Evolutionary conservation across 2,113 vertebrate species (phyloP), one percentile per base, ranked within the genome.

Genomic region (Eclectus roratus): DNA sequence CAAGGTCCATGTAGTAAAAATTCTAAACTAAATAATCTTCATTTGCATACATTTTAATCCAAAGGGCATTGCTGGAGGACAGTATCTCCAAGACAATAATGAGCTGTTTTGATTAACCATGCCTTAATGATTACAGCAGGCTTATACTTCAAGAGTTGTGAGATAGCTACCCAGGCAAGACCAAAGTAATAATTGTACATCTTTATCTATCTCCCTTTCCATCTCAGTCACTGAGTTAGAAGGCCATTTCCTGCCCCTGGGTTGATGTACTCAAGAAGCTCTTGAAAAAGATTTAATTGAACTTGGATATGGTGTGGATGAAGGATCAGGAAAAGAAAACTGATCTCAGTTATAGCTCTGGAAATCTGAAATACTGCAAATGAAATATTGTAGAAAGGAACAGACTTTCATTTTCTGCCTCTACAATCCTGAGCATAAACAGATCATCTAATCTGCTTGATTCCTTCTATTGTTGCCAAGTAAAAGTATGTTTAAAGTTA

Each of bases 11-110:
- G 8, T 82, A 91, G 77, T 84, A 95, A 97, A 95, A 80, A 24
- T 55, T 93, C 29, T 91, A 94, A 97, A 96, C 96, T 91, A 97
- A 97, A 95, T 82, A 97, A 95, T 68, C 78, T 74, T 93, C 43
- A 96, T 97, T 97, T 97, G 66, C 96, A 95, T 95, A 84, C 23
- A 85, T 69, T 95, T 94, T 58, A 70, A 70, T 91, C 88, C 73
- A 95, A 95, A 95, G 96, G 95, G 64, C 80, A 94, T 82, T 7
- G 7, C 91, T 94, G 92, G 82, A 93, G 82, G 69, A 87, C 89
- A 90, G 80, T 60, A 76, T 93, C 94, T 94, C 80, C 76, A 83
- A 96, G 95, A 88, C 74, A 89, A 78, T 93, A 88, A 96, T 95
- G 91, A 80, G 28, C 35, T 89, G 77, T 28, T 98, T 96, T 97